phyloP scores from a whole-genome alignment of 2,888 invertebrate species.

The Eledona agricola region DNA sequence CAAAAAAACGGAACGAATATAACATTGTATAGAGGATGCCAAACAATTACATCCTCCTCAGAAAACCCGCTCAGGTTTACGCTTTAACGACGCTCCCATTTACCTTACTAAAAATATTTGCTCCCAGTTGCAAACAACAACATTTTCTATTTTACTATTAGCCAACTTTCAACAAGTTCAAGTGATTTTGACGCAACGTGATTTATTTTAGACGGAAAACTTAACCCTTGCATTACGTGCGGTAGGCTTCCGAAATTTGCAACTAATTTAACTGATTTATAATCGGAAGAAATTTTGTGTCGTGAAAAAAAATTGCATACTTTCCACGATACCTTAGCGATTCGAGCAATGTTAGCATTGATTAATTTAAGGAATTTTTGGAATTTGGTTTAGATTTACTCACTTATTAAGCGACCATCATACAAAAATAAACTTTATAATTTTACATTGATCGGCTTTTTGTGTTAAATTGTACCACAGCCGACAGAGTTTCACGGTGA shows the following conservation, averaged over 20 bases:
- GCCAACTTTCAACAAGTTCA: slow-evolving; percentile 29
- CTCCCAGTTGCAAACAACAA: too few species aligned
- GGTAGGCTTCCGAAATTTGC: slow-evolving; percentile 35
- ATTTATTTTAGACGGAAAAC: slow-evolving; percentile 30
- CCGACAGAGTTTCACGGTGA: too few species aligned
- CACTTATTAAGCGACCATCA: background rate
- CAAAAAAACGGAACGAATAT: slow-evolving; percentile 24
- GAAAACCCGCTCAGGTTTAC: background rate
- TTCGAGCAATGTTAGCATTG: slow-evolving; percentile 22
- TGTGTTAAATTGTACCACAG: too few species aligned
- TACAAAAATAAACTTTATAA: too few species aligned
- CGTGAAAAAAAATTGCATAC: slow-evolving; percentile 37
- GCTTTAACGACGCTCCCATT: slow-evolving; percentile 15
- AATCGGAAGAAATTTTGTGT: slow-evolving; percentile 34
- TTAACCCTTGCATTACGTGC: slow-evolving; percentile 29
- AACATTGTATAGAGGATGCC: slow-evolving; percentile 23
- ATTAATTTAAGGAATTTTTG: slow-evolving; percentile 12
- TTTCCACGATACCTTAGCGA: slow-evolving; percentile 23
- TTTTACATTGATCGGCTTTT: too few species aligned
- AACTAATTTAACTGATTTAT: slow-evolving; percentile 38
- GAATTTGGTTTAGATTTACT: slow-evolving; percentile 17
- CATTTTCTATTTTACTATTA: too few species aligned
- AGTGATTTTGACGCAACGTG: slow-evolving; percentile 34
- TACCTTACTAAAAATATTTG: slow-evolving; percentile 25
- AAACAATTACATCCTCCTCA: slow-evolving; percentile 26